Conservation (phyloP, 2,797 vertebrate species). For the Masticophis lateralis region DNA sequence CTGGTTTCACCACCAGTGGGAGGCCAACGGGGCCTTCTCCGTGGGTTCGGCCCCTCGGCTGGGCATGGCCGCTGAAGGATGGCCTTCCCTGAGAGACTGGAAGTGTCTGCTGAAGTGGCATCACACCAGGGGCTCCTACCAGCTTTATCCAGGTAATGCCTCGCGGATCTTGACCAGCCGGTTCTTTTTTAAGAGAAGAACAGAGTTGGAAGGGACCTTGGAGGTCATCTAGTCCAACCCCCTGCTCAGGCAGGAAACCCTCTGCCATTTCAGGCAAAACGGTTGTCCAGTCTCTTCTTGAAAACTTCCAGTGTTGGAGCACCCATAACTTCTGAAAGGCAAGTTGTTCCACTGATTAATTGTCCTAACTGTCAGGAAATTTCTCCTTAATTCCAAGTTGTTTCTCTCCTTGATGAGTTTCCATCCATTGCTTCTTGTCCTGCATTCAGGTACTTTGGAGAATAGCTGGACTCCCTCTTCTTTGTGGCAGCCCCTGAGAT, state of each 20-base stretch:
- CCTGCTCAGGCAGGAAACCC: not conserved
- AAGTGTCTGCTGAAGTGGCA: slow-evolving; percentile 90
- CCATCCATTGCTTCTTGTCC: not conserved
- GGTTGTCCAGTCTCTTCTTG: not conserved
- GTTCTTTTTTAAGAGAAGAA: not conserved
- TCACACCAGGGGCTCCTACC: slow-evolving; percentile 92
- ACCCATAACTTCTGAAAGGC: too few relatives aligned
- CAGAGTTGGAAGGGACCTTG: not conserved
- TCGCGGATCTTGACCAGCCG: not conserved
- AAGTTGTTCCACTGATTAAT: not conserved
- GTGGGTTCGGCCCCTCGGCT: slow-evolving; percentile 58
- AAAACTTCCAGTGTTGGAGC: not conserved
- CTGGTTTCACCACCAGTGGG: not conserved
- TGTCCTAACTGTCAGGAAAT: too few relatives aligned
- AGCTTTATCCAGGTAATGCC: slow-evolving; percentile 90
- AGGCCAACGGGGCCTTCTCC: slow-evolving; percentile 36
- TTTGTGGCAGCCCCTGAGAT: fast-evolving
- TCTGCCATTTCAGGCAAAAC: not conserved
- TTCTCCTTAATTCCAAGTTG: not conserved
- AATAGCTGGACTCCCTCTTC: not conserved
- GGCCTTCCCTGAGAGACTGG: slow-evolving; percentile 83
- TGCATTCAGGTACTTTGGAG: not conserved
- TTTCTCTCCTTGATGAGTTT: not conserved
- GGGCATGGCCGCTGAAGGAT: slow-evolving; percentile 90
- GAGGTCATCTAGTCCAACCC: not conserved